Evolutionary conservation across 2,797 vertebrate genomes (phyloP), one percentile per base, ranked within the genome.

Genomic region (Pempheris klunzingeri): DNA sequence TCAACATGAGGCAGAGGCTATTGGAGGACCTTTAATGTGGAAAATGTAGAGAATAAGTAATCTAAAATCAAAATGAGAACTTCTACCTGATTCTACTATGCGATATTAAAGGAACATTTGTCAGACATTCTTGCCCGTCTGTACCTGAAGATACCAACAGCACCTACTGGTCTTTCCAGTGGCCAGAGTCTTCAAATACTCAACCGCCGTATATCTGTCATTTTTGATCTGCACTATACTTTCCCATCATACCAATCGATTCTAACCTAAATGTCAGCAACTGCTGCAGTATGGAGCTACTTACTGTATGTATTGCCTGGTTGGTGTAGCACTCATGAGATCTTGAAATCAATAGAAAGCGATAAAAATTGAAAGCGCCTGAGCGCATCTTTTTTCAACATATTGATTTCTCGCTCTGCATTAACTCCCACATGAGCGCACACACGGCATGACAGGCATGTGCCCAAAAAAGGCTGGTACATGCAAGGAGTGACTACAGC

Each of bases 401-500:
- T 78, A 84, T 68, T 62, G 60, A 88, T 74, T 81, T 58, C 81
- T 73, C 28, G 6, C 63, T 65, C 13, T 52, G 64, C 50, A 26
- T 76, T 76, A 64, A 79, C 74, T 88, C 77, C 81, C 73, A 81
- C 68, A 77, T 81, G 77, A 80, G 78, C 46, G 49, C 81, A 86
- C 53, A 71, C 74, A 63, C 71, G 39, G 78, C 75, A 90, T 88
- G 86, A 81, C 84, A 89, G 82, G 82, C 89, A 88, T 87, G 92
- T 93, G 88, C 91, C 94, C 88, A 94, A 95, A 96, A 95, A 95
- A 93, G 93, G 91, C 77, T 61, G 81, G 76, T 81, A 78, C 73
- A 84, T 84, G 83, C 75, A 30, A 81, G 67, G 78, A 89, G 80
- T 78, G 82, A 89, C 82, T 90, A 84, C 87, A 84, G 84, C 88